phyloP scores from a whole-genome alignment of 2,888 invertebrate species.

The Eupithecia tripunctaria region DNA sequence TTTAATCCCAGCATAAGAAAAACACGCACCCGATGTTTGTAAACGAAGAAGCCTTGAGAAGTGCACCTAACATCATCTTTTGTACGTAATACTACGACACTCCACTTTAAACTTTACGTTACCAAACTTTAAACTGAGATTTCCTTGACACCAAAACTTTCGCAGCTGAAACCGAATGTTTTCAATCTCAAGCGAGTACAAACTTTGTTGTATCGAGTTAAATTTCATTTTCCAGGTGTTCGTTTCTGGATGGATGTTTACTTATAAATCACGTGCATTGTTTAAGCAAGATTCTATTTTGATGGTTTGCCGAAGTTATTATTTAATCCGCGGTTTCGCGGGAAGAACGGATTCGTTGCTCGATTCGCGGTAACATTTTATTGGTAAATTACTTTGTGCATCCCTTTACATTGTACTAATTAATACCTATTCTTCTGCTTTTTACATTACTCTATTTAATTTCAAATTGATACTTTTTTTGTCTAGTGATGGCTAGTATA shows the following conservation, averaged over 20 bases:
- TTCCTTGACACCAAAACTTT: slow-evolving; percentile 15
- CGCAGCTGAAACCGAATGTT: slow-evolving; percentile 16
- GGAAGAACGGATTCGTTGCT: slow-evolving; percentile 54
- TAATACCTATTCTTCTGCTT: too few species aligned
- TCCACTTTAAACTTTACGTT: slow-evolving; percentile 52
- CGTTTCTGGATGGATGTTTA: slow-evolving; percentile 75
- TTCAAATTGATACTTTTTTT: neutral
- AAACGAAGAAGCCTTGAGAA: slow-evolving; percentile 78
- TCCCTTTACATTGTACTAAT: neutral
- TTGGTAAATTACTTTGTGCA: neutral
- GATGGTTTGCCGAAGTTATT: slow-evolving; percentile 58
- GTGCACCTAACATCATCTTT: slow-evolving; percentile 74
- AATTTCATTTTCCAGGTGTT: slow-evolving; percentile 52
- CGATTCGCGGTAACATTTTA: slow-evolving; percentile 57
- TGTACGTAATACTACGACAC: slow-evolving; percentile 43
- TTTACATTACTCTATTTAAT: neutral
- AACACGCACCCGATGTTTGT: slow-evolving; percentile 72
- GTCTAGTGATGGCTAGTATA: neutral
- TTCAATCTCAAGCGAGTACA: slow-evolving; percentile 41
- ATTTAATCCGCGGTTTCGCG: slow-evolving; percentile 70
- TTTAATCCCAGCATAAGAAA: slow-evolving; percentile 73
- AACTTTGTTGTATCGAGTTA: slow-evolving; percentile 50
- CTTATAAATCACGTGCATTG: slow-evolving; percentile 81
- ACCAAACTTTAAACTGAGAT: slow-evolving; percentile 9
- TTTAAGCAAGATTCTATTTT: slow-evolving; percentile 81